Evolutionary conservation across 2,113 vertebrate species (phyloP).

Genomic region (Cephalopterus ornatus): DNA sequence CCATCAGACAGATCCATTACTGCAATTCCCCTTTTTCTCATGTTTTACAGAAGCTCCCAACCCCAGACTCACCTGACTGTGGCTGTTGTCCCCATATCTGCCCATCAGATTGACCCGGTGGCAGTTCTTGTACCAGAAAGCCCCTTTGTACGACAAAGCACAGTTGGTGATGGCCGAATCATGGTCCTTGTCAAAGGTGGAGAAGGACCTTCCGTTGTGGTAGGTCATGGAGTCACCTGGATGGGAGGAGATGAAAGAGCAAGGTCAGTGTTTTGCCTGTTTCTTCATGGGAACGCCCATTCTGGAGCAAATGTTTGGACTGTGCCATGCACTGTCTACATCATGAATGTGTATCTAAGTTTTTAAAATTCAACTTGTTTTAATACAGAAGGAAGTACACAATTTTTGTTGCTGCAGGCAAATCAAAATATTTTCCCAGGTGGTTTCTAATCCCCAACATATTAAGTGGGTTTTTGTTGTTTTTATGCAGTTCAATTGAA

Average conservation of each 20-base stretch:
- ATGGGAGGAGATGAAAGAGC: neutral
- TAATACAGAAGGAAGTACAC: neutral
- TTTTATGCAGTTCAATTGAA: neutral
- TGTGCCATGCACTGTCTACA: neutral
- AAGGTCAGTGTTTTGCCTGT: neutral
- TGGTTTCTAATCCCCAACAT: neutral
- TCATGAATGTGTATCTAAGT: neutral
- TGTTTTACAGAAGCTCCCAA: neutral
- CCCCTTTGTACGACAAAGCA: constrained; percentile 95
- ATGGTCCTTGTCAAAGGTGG: constrained; percentile 93
- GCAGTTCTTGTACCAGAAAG: constrained; percentile 99
- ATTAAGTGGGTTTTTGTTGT: neutral
- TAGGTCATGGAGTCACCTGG: constrained; percentile 97
- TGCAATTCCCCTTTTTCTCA: neutral
- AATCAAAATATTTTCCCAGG: neutral
- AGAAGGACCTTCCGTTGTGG: constrained; percentile 92
- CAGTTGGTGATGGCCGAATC: constrained; percentile 98
- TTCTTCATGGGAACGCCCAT: neutral
- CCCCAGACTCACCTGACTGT: constrained; percentile 88
- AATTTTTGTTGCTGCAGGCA: neutral
- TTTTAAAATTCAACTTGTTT: neutral
- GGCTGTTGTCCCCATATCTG: constrained; percentile 89
- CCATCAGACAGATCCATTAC: neutral
- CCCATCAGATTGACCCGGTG: constrained; percentile 98
- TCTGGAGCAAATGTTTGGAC: neutral